phyloP scores from a whole-genome alignment of 2,888 invertebrate species.

The Apodemia mormo region DNA sequence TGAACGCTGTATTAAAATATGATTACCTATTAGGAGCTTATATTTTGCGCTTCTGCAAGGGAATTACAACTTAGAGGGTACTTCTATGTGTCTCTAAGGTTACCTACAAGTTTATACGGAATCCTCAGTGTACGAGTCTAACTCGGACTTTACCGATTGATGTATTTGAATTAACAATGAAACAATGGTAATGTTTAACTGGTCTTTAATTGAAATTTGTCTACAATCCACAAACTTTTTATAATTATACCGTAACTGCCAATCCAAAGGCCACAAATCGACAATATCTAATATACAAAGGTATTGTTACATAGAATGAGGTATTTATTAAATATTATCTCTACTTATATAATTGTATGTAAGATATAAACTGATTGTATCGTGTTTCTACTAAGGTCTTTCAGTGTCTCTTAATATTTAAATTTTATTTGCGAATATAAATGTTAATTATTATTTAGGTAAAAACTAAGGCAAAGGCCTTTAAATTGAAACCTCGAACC shows the following conservation, averaged over 20 bases:
- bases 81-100: too few relatives aligned
- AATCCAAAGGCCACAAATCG: constrained; percentile 13
- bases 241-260: constrained; percentile 6
- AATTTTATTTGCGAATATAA: background rate
- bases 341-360: constrained; percentile 8
- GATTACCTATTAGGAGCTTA: too few relatives aligned
- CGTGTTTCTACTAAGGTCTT: background rate
- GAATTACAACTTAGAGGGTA: too few relatives aligned
- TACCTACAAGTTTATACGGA: too few relatives aligned
- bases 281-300: constrained; percentile 17
- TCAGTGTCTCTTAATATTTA: background rate
- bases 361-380: background rate
- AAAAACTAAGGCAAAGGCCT: background rate
- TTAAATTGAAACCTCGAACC: background rate
- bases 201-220: constrained; percentile 16
- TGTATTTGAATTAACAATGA: background rate
- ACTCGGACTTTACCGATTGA: too few relatives aligned
- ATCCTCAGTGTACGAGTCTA: too few relatives aligned
- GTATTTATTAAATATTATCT: constrained; percentile 7
- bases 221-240: constrained; percentile 15
- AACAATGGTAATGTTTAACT: background rate
- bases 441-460: background rate
- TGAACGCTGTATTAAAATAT: too few relatives aligned
- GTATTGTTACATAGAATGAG: constrained; percentile 14
- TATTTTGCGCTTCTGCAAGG: too few relatives aligned